These are phyloP conservation scores for Eutolmus rufibarbis DNA, from an alignment of 2,888 invertebrate species.

Conservation along the genomic window DNA sequence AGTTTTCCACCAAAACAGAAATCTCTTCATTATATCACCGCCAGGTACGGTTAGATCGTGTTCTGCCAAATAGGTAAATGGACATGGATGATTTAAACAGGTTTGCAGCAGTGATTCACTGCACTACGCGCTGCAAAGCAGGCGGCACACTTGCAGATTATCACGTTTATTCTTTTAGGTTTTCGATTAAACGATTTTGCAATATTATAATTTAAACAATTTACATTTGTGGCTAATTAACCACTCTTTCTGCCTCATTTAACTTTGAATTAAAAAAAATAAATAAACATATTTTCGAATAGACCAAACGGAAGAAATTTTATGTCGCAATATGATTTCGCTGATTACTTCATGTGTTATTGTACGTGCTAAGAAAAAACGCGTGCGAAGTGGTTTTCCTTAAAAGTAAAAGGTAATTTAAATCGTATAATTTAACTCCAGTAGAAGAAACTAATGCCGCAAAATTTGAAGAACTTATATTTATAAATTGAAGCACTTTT, in stretches of 20 bases:
- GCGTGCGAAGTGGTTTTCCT: neutral
- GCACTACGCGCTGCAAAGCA: neutral
- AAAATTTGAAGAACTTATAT: no score
- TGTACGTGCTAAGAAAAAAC: neutral
- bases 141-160: neutral
- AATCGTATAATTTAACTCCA: neutral
- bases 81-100: constrained; percentile 12
- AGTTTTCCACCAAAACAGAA: constrained; percentile 35
- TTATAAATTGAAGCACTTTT: no score
- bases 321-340: no score
- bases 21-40: constrained; percentile 31
- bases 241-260: neutral
- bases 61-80: constrained; percentile 21
- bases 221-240: neutral
- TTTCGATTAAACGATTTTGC: neutral
- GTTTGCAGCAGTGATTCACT: constrained; percentile 23
- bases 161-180: neutral
- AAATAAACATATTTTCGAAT: no score
- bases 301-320: neutral
- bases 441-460: neutral
- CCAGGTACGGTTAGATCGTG: constrained; percentile 23
- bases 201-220: neutral
- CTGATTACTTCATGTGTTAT: neutral
- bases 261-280: neutral
- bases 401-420: neutral